Base-by-base conservation (phyloP, 2,797 vertebrate species). In the Botia kubotai region DNA sequence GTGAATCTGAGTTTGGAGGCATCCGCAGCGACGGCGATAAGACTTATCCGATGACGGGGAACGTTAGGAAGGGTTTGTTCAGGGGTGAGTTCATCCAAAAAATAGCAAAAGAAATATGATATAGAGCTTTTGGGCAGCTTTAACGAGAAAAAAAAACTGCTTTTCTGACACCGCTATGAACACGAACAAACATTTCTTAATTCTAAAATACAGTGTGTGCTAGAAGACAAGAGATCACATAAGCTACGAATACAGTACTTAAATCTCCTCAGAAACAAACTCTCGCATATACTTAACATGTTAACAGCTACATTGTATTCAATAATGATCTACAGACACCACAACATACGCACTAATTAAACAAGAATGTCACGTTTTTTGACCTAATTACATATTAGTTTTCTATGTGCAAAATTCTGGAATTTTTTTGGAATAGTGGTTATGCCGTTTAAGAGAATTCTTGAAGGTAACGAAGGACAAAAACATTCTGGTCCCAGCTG, bases 371-470 rank as follows among this genome's bases (percentile, higher is more conserved):
- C 10, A 1, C 3, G 0, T n/a, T 57, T 68, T 71, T 67, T 39
- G 14, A 19, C 39, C 46, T 11, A 4, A 53, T 52, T 65, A 17
- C 57, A 17, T 77, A 50, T 67, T 48, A 71, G 66, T 71, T 57
- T 52, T 74, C 66, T 62, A 48, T 46, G 13, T 29, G 75, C 62
- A 65, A 70, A 55, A 79, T 86, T 70, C 81, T 77, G 83, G 83
- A 90, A 88, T n/a, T n/a, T 84, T 72, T 74, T 79, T 83, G 80
- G 60, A 87, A 87, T 80, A 85, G 82, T 74, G 87, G 81, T 67
- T 81, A 46, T 80, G 86, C 88, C 84, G 83, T 82, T 91, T 89
- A 88, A 75, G 86, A 66, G 82, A 90, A 87, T 84, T 80, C 66
- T 83, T 84, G 65, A 66, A 82, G 58, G 87, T 78, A 85, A 85